Conservation (phyloP, 2,113 vertebrate species). For the Myiozetetes cayanensis region DNA sequence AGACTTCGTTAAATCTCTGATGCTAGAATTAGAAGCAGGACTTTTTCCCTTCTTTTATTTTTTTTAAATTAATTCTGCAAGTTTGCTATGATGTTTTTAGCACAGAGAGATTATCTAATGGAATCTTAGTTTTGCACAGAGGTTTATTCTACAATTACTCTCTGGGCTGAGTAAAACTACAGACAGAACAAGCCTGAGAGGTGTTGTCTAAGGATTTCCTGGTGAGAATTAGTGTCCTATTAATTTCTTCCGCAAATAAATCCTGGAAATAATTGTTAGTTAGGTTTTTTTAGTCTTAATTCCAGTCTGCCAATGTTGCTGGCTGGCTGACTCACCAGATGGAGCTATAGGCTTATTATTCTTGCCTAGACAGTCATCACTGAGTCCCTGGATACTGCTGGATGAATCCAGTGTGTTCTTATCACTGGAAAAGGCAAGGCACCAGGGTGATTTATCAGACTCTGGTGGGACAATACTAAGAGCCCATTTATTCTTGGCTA, state of each 20-base stretch:
- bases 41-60: not conserved
- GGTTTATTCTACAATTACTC: not conserved
- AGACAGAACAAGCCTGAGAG: not conserved
- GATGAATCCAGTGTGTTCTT: not conserved
- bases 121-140: not conserved
- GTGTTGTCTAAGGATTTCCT: not conserved
- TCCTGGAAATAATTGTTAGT: not conserved
- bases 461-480: not conserved
- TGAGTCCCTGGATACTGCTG: not conserved
- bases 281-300: not conserved
- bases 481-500: not conserved
- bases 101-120: not conserved
- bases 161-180: not conserved
- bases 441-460: not conserved
- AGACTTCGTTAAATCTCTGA: not conserved
- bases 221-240: not conserved
- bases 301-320: rapidly evolving
- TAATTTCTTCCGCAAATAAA: not conserved
- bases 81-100: not conserved
- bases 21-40: not conserved
- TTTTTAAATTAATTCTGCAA: not conserved
- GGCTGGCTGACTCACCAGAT: constrained; percentile 44
- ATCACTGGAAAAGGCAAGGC: not conserved
- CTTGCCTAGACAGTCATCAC: not conserved
- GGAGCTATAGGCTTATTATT: constrained; percentile 41